Base-by-base conservation (phyloP, 2,888 invertebrate genomes). In the Watsonalla binaria region DNA sequence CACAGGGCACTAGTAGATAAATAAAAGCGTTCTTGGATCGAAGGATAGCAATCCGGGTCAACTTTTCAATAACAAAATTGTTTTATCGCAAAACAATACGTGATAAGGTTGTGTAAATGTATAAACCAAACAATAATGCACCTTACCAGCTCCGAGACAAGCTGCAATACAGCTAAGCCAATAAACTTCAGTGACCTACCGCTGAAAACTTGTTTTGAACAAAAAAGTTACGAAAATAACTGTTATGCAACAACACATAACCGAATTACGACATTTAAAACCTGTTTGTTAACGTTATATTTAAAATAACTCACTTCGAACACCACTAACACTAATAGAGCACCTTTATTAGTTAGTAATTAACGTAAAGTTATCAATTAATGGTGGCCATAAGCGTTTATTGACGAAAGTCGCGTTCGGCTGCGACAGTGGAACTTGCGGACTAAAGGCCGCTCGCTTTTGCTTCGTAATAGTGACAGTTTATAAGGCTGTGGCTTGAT, bases 391-490 rank as follows among this genome's bases (percentile, higher is more conserved):
- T 39, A 8, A 8, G 13, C 15, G 34, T 37, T 35, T 34, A 14
- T 8, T n/a, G 37, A 37, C 33, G 13, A 5, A 11, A 37, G 51
- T 49, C 45, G n/a, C 63, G 62, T 60, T 60, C 57, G 62, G 24
- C 7, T 48, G 53, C 59, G 58, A 15, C 55, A 37, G n/a, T 13
- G 54, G 46, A 50, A 45, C 46, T 53, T 47, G 47, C 56, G 56
- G 47, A 65, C 65, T 65, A 61, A n/a, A 48, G 45, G 45, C 45
- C 52, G 14, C 37, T 55, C 45, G 54, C 54, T 54, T 54, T 56
- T 53, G 54, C 56, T 47, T 33, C 15, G 37, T 37, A 11, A n/a
- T 11, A 49, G 48, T 37, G 49, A 49, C 49, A 49, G 49, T 37
- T 42, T 15, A 9, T 49, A 37, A 49, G 15, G 49, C 9, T 7